Evolutionary conservation across 2,797 vertebrate species (phyloP), one percentile per base, ranked within the genome.

Genomic region (Momotus momota): DNA sequence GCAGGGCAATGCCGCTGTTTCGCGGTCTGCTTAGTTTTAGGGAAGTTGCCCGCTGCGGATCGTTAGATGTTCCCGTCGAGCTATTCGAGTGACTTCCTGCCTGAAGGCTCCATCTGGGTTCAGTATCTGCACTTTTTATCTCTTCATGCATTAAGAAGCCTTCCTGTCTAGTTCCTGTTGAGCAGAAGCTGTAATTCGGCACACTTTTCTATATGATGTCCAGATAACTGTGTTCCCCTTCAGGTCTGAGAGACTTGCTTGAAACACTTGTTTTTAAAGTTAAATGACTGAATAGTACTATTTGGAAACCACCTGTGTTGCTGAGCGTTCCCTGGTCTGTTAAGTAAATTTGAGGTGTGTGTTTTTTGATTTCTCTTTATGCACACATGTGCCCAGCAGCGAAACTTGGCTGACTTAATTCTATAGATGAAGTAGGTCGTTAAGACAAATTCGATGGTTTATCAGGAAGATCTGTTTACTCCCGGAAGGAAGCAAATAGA

Each of bases 61-160:
- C 71, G 0, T 21, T 7, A 5, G 9, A 17, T 7, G 46, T 66
- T 25, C 2, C 45, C 9, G 40, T 4, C 58, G 7, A n/a, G 45
- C 57, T 33, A 0, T 26, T 13, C 40, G 35, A 7, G 48, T 29
- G 25, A 1, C 55, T 29, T 25, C 66, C 48, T 33, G 80, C 22
- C 29, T 0, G 7, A 21, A 29, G 27, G 9, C 22, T 20, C 3
- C 5, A 4, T 5, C 17, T 31, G 2, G 22, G 1, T 35, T 13
- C 40, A 0, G 4, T 16, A 17, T 31, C 38, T n/a, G 2, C 0
- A 3, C 7, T 52, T 62, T 60, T n/a, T 10, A 8, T 16, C 27
- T 58, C 0, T 4, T 12, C 3, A 0, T 2, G 15, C 9, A 0
- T 6, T 13, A 8, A 51, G 57, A 38, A 55, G 6, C 10, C 6